phyloP scores from a whole-genome alignment of 2,888 invertebrate genomes.

The Dasypolia templi region DNA sequence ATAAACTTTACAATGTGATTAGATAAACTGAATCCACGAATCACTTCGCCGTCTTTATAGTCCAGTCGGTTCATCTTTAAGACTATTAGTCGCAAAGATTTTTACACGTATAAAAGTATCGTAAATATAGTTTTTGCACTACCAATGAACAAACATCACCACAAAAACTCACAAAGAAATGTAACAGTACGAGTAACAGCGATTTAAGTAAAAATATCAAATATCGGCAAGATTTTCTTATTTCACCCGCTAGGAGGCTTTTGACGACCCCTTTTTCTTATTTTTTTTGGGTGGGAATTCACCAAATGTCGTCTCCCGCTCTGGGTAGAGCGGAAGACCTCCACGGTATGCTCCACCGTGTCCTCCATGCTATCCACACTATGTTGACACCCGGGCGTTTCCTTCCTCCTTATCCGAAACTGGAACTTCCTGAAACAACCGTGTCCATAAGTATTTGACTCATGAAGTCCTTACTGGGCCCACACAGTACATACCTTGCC shows the following conservation, averaged over 20 bases:
- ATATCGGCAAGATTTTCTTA: slow-evolving; percentile 30
- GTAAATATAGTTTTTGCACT: no score
- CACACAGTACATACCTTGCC: neutral
- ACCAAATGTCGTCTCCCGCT: no score
- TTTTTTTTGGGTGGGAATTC: no score
- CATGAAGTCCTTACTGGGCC: neutral
- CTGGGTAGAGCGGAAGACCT: no score
- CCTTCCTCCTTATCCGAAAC: no score
- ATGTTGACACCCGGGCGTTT: no score
- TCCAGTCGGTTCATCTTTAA: neutral
- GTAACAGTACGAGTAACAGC: no score
- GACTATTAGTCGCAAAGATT: neutral
- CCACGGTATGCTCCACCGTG: no score
- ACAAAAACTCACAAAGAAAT: neutral
- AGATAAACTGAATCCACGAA: neutral
- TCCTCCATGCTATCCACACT: no score
- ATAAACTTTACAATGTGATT: no score
- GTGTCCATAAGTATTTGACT: neutral
- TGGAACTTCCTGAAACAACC: no score
- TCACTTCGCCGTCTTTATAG: neutral
- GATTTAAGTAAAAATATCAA: slow-evolving; percentile 28
- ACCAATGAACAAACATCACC: neutral
- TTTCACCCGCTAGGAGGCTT: neutral
- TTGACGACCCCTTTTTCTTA: slow-evolving; percentile 32
- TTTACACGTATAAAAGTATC: neutral